These are phyloP conservation scores for Epinotia ramella DNA, from an alignment of 2,888 invertebrate species.

Conservation along the genomic window DNA sequence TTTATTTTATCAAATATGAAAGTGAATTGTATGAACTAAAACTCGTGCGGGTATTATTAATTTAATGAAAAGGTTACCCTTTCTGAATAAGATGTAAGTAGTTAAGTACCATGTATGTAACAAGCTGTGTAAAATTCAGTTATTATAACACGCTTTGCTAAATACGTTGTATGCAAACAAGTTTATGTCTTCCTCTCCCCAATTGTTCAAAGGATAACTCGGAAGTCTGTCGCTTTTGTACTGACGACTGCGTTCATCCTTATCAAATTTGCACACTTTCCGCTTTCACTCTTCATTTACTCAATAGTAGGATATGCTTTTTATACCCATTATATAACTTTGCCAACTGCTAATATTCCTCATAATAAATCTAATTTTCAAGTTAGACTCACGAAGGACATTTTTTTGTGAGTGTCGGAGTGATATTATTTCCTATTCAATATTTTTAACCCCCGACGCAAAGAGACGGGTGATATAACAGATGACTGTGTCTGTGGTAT, in stretches of 20 bases:
- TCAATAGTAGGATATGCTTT: not conserved
- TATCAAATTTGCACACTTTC: conserved; percentile 17
- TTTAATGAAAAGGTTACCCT: not conserved
- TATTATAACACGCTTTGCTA: not conserved
- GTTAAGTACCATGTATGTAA: not conserved
- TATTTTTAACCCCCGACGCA: no score
- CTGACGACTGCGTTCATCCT: not conserved
- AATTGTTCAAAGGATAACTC: conserved; percentile 26
- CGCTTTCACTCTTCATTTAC: not conserved
- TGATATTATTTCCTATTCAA: no score
- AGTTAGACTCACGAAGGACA: not conserved
- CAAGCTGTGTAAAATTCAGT: not conserved
- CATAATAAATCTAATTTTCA: not conserved
- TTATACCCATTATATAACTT: not conserved
- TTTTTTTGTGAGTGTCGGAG: no score
- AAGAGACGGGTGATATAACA: no score
- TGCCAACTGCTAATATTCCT: not conserved
- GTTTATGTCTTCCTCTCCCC: not conserved
- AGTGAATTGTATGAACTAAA: not conserved
- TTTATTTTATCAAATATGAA: not conserved
- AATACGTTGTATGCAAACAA: conserved; percentile 9
- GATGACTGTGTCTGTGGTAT: no score
- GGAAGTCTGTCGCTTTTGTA: conserved; percentile 14
- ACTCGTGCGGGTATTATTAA: not conserved
- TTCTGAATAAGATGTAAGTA: not conserved